Evolutionary conservation across 2,888 invertebrate species (phyloP).

Genomic region (Hypomecis punctinalis): DNA sequence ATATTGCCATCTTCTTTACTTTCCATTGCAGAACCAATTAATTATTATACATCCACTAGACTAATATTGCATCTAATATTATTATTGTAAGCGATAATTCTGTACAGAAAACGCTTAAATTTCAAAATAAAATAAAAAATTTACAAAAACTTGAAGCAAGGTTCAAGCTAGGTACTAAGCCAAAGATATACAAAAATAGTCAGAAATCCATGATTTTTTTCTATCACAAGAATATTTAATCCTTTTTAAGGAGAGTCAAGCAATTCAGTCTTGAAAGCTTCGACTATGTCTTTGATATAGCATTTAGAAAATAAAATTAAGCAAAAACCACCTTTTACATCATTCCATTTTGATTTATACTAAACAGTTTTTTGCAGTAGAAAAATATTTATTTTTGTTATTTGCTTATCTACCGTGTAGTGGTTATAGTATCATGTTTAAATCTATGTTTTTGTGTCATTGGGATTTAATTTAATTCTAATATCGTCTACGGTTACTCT

Average conservation of each 20-base stretch:
- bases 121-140: neutral
- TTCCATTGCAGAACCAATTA: constrained; percentile 28
- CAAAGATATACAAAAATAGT: constrained; percentile 70
- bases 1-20: constrained; percentile 49
- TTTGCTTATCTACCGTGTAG: constrained; percentile 26
- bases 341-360: constrained; percentile 10
- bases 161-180: constrained; percentile 51
- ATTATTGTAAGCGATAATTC: neutral
- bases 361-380: constrained; percentile 35
- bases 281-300: constrained; percentile 63
- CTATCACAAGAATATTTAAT: constrained; percentile 65
- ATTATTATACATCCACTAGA: neutral
- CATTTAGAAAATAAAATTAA: constrained; percentile 8
- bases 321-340: constrained; percentile 9
- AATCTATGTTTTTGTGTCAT: neutral
- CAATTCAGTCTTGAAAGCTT: constrained; percentile 80
- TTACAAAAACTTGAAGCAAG: constrained; percentile 8
- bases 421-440: neutral
- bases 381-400: constrained; percentile 44
- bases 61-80: constrained; percentile 11
- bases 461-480: neutral
- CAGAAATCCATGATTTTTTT: constrained; percentile 58
- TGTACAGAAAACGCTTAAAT: neutral
- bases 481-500: neutral
- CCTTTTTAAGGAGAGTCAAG: constrained; percentile 75